Evolutionary conservation across 2,888 invertebrate genomes (phyloP), one percentile per base, ranked within the genome.

Genomic region (Atrina japonica): DNA sequence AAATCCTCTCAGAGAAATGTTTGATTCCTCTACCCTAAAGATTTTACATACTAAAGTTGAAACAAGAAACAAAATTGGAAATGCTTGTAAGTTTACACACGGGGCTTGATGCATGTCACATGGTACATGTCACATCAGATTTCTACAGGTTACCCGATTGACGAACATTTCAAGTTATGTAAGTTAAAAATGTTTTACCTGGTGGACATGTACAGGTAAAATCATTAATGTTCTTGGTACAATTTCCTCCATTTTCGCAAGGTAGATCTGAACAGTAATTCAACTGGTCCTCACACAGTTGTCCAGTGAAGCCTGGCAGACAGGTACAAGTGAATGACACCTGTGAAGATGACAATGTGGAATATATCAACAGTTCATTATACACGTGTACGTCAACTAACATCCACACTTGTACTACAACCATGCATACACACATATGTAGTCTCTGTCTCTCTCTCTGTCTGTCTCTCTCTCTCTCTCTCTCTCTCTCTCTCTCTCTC

Each of bases 271-370:
- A 53, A 71, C 89, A 89, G 75, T 84, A 86, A 70, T 89, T 80
- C 2, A 78, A 76, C 14, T 55, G 27, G 1, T 41, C 64, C 59
- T 84, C 83, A 81, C 88, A 89, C n/a, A 74, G 58, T 23, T 74
- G 49, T 6, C 88, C 88, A 27, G 80, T 75, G 65, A 80, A 88
- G 3, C 86, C 86, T 5, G 73, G 25, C 14, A 50, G 16, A 90
- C 97, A 97, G 64, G 94, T 92, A 91, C 97, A 97, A 45, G 77
- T 80, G 69, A 83, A 83, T 7, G 23, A n/a, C 3, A 43, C 27
- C 45, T 59, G 58, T 3, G 16, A 53, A 16, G 7, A 30, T 7
- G 11, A 56, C 7, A 1, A n/a, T n/a, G n/a, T n/a, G n/a, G n/a
- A 56, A 56, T 7, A 30, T 30, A 55, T 53, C 7, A 16, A 25